These are phyloP conservation scores for Agrypnus murinus DNA, from an alignment of 2,888 invertebrate genomes.

Conservation along the genomic window DNA sequence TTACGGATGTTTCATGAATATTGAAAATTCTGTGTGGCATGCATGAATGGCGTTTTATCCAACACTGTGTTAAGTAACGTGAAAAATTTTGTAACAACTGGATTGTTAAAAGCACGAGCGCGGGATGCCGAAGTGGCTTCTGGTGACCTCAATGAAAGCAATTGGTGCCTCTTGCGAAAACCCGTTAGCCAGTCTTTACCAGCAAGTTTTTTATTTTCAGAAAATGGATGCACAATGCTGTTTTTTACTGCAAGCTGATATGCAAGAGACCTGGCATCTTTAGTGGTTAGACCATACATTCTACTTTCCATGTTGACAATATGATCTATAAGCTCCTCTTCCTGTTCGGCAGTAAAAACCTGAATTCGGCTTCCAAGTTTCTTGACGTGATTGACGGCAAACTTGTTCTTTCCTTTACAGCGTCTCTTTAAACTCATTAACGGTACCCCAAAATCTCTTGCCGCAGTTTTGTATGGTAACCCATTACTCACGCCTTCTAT, in stretches of 20 bases:
- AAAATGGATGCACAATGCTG: conserved; percentile 49
- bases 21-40: conserved; percentile 34
- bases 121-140: too few species aligned
- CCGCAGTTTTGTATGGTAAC: conserved; percentile 16
- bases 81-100: too few species aligned
- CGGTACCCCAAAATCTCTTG: conserved; percentile 34
- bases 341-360: too few species aligned
- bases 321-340: conserved; percentile 30
- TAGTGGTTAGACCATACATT: conserved; percentile 52
- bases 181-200: too few species aligned
- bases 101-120: too few species aligned
- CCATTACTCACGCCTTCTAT: too few species aligned
- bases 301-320: conserved; percentile 46
- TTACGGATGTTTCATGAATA: conserved; percentile 32
- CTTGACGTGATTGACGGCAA: conserved; percentile 28
- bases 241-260: conserved; percentile 49
- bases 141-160: too few species aligned
- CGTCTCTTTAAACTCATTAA: conserved; percentile 33
- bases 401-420: conserved; percentile 31
- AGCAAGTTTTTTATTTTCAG: too few species aligned
- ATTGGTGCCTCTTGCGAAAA: too few species aligned
- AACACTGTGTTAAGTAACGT: too few species aligned
- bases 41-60: conserved; percentile 26
- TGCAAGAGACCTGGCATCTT: too few species aligned
- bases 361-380: conserved; percentile 12